These are phyloP conservation scores for Amazona guildingii DNA, from an alignment of 2,113 vertebrate species.

Conservation along the genomic window DNA sequence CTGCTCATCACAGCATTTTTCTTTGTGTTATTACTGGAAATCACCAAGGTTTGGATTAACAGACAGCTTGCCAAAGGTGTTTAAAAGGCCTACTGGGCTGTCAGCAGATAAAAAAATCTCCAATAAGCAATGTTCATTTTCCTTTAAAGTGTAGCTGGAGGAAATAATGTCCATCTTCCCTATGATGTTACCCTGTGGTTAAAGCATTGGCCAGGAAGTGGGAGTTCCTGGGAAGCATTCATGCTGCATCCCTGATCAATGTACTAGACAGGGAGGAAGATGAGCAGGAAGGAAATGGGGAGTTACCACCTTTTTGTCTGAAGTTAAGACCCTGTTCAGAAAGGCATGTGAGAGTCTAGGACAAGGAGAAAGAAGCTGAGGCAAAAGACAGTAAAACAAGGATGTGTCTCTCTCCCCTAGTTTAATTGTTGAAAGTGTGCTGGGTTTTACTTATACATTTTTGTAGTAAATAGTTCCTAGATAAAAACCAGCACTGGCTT, in stretches of 20 bases:
- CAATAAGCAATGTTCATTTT: background rate
- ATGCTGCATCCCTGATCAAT: constrained; percentile 6
- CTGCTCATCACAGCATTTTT: constrained; percentile 42
- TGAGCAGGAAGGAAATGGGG: constrained; percentile 59
- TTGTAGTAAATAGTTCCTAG: background rate
- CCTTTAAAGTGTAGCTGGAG: background rate
- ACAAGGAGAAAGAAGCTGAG: background rate
- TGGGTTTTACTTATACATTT: background rate
- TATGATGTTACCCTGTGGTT: background rate
- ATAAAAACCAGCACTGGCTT: background rate
- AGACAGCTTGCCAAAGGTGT: constrained; percentile 13
- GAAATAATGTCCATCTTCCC: constrained; percentile 1
- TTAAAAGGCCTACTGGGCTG: background rate
- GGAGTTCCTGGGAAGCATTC: constrained; percentile 40
- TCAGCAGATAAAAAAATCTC: constrained; percentile 14
- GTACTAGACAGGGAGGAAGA: constrained; percentile 12
- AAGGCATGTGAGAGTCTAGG: background rate
- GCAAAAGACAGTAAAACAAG: background rate
- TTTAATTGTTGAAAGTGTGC: background rate
- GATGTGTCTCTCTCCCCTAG: background rate
- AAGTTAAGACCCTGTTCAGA: constrained; percentile 30
- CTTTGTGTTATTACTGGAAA: constrained; percentile 46
- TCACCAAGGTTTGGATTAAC: background rate
- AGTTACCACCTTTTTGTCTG: constrained; percentile 42
- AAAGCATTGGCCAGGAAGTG: constrained; percentile 8